Percentiles rank a stretch among this genome's conserved stretches.
Evolutionary conservation across 2,888 invertebrate species (phyloP).

Genomic region (Phortica okadai): DNA sequence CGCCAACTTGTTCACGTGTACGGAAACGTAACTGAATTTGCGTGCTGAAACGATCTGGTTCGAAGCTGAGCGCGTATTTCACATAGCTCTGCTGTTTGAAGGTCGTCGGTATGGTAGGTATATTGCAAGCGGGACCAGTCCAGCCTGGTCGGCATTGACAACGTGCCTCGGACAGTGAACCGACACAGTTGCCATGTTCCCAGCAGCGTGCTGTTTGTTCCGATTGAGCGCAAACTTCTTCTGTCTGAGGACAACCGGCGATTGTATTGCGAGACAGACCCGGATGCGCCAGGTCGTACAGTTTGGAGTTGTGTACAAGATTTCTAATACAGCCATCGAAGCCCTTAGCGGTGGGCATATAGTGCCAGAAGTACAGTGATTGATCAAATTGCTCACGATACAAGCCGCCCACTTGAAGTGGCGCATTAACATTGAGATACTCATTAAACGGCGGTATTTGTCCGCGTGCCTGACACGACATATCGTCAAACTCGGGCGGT

Average conservation of each 20-base stretch:
- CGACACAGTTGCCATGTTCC: slow-evolving; percentile 96
- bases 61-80: slow-evolving; percentile 96
- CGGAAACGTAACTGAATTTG: slow-evolving; percentile 95
- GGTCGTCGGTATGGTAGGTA: slow-evolving; percentile 91
- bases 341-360: slow-evolving; percentile 91
- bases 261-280: slow-evolving; percentile 91
- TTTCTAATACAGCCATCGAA: slow-evolving; percentile 98
- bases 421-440: slow-evolving; percentile 96
- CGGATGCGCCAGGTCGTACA: slow-evolving; percentile 96
- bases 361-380: slow-evolving; percentile 92
- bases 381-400: slow-evolving; percentile 94
- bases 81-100: slow-evolving; percentile 96
- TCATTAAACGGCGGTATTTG: slow-evolving; percentile 96
- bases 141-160: slow-evolving; percentile 98
- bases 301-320: slow-evolving; percentile 94
- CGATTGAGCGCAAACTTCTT: slow-evolving; percentile 92
- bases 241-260: slow-evolving; percentile 94
- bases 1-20: slow-evolving; percentile 94
- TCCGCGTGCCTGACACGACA: slow-evolving; percentile 92
- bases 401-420: slow-evolving; percentile 95
- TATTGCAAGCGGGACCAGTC: slow-evolving; percentile 92
- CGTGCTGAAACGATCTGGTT: slow-evolving; percentile 93
- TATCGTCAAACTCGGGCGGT: slow-evolving; percentile 91
- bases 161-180: slow-evolving; percentile 90
- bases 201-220: slow-evolving; percentile 91